phyloP scores from a whole-genome alignment of 1,140 invertebrate species.

The Drosophila leontia region DNA sequence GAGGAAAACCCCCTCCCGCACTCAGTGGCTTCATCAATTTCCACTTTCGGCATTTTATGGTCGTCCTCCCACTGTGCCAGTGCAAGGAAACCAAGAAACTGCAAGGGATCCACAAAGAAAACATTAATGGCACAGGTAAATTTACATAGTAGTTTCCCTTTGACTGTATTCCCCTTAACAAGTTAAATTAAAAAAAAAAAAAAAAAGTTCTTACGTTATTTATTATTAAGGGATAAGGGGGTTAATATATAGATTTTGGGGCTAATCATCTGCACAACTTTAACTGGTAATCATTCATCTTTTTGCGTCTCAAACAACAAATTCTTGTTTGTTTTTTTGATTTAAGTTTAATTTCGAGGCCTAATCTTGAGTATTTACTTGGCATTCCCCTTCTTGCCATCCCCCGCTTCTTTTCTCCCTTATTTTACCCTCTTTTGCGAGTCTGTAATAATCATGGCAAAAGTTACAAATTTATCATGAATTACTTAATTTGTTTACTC shows the following conservation, averaged over 20 bases:
- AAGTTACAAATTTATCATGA: conserved; percentile 62
- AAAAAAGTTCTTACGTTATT: neutral
- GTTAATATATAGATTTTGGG: neutral
- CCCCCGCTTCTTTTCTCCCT: neutral
- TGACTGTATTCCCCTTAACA: neutral
- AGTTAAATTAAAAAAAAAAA: neutral
- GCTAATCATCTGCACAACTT: neutral
- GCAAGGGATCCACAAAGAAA: conserved; percentile 20
- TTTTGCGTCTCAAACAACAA: neutral
- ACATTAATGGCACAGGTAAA: conserved; percentile 4
- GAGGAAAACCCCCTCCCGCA: neutral
- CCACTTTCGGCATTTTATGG: conserved; percentile 37
- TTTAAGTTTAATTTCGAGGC: neutral
- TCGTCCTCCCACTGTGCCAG: conserved; percentile 8
- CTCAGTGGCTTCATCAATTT: conserved; percentile 51
- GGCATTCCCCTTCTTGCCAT: neutral
- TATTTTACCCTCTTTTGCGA: conserved; percentile 2
- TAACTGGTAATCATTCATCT: neutral
- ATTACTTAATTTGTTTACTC: conserved; percentile 72
- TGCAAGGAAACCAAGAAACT: conserved; percentile 30
- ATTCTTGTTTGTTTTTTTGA: neutral
- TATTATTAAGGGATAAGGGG: neutral
- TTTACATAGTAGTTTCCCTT: neutral
- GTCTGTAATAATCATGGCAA: conserved; percentile 28
- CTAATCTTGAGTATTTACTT: conserved; percentile 20